Conservation (phyloP, 2,888 invertebrate species). For the Brenthis daphne region DNA sequence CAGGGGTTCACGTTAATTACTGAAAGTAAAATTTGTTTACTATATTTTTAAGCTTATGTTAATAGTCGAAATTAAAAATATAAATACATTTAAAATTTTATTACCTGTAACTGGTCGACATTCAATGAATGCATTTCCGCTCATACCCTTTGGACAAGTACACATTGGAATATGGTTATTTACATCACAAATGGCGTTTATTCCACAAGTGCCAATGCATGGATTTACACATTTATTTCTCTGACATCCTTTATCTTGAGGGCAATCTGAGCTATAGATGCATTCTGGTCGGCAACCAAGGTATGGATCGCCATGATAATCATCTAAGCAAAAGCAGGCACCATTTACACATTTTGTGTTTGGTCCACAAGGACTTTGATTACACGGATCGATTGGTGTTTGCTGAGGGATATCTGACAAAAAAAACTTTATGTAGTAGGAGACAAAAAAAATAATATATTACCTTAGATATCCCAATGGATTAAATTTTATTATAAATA, state of each 20-base stretch:
- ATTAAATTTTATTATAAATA: neutral
- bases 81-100: neutral
- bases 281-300: constrained; percentile 88
- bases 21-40: constrained; percentile 46
- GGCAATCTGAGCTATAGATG: constrained; percentile 85
- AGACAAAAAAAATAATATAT: neutral
- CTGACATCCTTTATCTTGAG: constrained; percentile 84
- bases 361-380: constrained; percentile 85
- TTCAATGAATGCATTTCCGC: constrained; percentile 86
- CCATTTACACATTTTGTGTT: constrained; percentile 83
- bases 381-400: constrained; percentile 76
- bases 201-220: constrained; percentile 87
- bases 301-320: constrained; percentile 85
- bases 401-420: constrained; percentile 49
- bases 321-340: constrained; percentile 82
- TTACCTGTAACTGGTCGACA: constrained; percentile 81
- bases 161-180: constrained; percentile 88
- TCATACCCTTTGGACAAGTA: constrained; percentile 85
- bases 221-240: constrained; percentile 87
- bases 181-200: constrained; percentile 86
- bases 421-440: neutral
- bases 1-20: constrained; percentile 83
- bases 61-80: neutral
- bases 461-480: neutral
- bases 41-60: neutral